Evolutionary conservation across 2,797 vertebrate genomes (phyloP), one percentile per base, ranked within the genome.

Genomic region (Sebastes matsubarae): DNA sequence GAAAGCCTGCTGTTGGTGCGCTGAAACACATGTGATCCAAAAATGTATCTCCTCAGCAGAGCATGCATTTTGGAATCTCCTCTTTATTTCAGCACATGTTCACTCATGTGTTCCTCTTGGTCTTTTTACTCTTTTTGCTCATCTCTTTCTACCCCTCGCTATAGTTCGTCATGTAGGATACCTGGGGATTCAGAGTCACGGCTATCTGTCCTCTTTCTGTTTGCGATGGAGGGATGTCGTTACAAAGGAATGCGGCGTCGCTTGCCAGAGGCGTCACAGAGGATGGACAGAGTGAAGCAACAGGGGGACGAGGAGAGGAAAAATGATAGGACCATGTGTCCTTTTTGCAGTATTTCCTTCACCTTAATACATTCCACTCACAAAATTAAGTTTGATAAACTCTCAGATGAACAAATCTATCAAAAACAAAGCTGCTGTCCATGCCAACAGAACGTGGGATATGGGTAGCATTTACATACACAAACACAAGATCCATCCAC

Each of bases 241-340:
- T 94, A 90, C 91, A 89, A 76, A 90, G 93, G 93, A 94, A 95
- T 94, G 93, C 87, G 52, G 80, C 20, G 29, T 78, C 34, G 79
- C 89, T 80, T 93, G 93, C 94, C 94, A 94, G 92, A 89, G 88
- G 89, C 83, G 82, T 93, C 86, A 91, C 91, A 92, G 82, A 84
- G 88, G 90, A 94, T 90, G 89, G 90, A 91, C 82, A 78, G 81
- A 92, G 80, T 81, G 79, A 84, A 89, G 85, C 68, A 87, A 85
- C 72, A 68, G 72, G 75, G 69, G 71, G 57, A 79, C 6, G 24
- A 63, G 14, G 50, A 73, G 27, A 50, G 32, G 42, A 75, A 69
- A 81, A 72, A 82, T 38, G 36, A 76, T 57, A 55, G 61, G 46
- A 81, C 67, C 68, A 82, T 75, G 73, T 80, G 88, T 73, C 64